Evolutionary conservation across 2,888 invertebrate genomes (phyloP), one percentile per base, ranked within the genome.

Genomic region (Acanthosoma haemorrhoidale): DNA sequence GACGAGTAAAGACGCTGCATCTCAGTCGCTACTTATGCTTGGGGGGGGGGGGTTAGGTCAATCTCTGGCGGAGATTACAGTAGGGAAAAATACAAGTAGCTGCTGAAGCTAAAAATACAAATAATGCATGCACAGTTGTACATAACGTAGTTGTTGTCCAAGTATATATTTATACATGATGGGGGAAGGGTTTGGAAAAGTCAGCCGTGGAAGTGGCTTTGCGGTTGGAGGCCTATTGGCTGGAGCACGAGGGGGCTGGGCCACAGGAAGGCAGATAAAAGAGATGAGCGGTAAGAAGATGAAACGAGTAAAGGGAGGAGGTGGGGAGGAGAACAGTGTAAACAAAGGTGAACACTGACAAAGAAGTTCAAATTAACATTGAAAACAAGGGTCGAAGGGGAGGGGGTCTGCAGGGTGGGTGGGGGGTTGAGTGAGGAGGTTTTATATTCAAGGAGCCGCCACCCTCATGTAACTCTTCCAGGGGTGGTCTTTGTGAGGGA

Each of bases 351-450:
- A 61, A 18, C 34, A 21, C 36, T 38, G 61, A 61, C 61, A 61
- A 61, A 61, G 61, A 61, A 61, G 38, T 61, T 61, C 34, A 41
- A 63, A 63, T 63, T 63, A 63, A 63, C 63, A 63, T 63, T 41
- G 63, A 63, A 41, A 41, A 63, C 34, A 61, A 61, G 61, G 61
- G 61, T 32, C 18, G n/a, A 4, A n/a, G 5, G 34, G 34, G 3
- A 16, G 41, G 13, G 36, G 32, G 36, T 16, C 16, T 4, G 5
- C 6, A 51, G 51, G n/a, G 51, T 16, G 15, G 18, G 9, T 15
- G 51, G 51, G 15, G 29, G 25, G 25, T 5, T 13, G 15, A 6
- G 43, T 2, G 43, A 21, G 11, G 16, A 34, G 32, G 32, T 31
- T 31, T 67, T 51, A 34, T 51, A 51, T 31, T 51, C 67, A 32